These are phyloP conservation scores for Linyphia triangularis DNA, from an alignment of 2,888 invertebrate genomes.

Conservation along the genomic window DNA sequence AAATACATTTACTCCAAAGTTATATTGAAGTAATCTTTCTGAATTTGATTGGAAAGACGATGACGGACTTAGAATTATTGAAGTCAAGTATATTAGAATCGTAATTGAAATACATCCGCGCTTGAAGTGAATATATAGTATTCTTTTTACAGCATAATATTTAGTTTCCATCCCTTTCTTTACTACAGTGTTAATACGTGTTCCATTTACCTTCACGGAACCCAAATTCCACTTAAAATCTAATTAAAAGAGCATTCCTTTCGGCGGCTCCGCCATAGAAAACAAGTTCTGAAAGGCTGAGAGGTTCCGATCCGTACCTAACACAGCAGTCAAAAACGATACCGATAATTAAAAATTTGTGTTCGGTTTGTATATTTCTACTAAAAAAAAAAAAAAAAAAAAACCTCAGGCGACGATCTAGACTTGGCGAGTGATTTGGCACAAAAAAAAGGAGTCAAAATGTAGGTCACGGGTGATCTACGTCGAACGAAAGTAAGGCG, in stretches of 20 bases:
- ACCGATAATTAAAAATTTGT: background rate
- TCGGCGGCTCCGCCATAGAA: background rate
- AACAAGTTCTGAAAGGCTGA: too few species aligned
- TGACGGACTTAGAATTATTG: too few species aligned
- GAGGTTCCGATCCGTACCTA: background rate
- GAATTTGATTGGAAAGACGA: too few species aligned
- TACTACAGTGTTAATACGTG: too few species aligned
- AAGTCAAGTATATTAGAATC: too few species aligned
- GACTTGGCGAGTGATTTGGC: background rate
- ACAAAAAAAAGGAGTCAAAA: background rate
- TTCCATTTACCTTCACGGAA: background rate
- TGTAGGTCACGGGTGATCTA: slow-evolving; percentile 60
- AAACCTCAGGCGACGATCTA: background rate
- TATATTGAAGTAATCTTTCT: too few species aligned
- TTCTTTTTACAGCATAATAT: too few species aligned
- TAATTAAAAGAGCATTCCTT: background rate
- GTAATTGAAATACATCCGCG: too few species aligned
- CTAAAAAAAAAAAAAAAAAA: too few species aligned
- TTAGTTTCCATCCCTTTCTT: too few species aligned
- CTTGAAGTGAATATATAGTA: too few species aligned
- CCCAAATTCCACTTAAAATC: background rate
- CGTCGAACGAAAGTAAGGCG: slow-evolving; percentile 39
- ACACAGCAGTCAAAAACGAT: background rate
- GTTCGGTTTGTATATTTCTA: background rate
- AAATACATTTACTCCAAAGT: too few species aligned